A percentile compares a stretch with the other conserved stretches of the same genome.
Evolutionary conservation across 1,140 invertebrate genomes (phyloP).

Genomic region (Acyrthosiphon pisum): DNA sequence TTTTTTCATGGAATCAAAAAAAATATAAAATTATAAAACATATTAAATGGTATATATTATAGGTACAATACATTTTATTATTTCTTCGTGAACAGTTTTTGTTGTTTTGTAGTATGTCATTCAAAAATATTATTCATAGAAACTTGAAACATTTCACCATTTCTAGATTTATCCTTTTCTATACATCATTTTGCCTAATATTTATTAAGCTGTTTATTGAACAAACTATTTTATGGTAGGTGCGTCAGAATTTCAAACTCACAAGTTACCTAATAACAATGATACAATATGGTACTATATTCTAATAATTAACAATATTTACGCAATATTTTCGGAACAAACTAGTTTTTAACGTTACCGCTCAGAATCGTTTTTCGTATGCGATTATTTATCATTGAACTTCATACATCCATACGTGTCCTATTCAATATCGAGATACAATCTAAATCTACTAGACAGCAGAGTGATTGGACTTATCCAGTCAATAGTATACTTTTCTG

Average conservation of each 20-base stretch:
- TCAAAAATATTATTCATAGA: not conserved
- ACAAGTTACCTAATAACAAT: not conserved
- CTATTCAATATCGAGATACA: not conserved
- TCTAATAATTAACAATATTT: not conserved
- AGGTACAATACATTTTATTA: too few relatives aligned
- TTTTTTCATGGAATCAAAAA: not conserved
- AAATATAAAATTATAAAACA: too few relatives aligned
- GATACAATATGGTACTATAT: not conserved
- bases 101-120: not conserved
- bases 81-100: too few relatives aligned
- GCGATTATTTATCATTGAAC: not conserved
- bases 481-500: not conserved
- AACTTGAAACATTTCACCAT: not conserved
- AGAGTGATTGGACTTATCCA: not conserved
- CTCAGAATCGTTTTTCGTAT: not conserved
- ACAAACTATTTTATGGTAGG: not conserved
- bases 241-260: not conserved
- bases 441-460: not conserved
- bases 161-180: not conserved
- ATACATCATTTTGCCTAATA: not conserved
- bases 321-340: not conserved
- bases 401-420: not conserved
- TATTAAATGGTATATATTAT: too few relatives aligned
- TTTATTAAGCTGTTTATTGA: not conserved
- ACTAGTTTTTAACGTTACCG: not conserved